These are phyloP conservation scores for Macropodus opercularis DNA, from an alignment of 2,797 vertebrate genomes.

Conservation along the genomic window DNA sequence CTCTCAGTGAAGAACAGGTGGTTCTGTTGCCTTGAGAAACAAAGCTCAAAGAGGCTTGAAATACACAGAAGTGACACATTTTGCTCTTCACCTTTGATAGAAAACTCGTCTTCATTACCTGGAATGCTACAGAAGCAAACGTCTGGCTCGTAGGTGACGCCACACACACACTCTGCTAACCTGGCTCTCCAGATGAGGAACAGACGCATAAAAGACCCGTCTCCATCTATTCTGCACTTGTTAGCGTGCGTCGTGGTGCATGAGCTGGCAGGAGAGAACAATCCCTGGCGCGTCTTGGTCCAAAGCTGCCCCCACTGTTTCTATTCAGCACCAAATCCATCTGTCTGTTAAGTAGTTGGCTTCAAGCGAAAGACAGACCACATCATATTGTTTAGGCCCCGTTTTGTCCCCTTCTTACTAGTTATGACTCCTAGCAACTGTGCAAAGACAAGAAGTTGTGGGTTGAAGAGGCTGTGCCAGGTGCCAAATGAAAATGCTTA, in stretches of 20 bases:
- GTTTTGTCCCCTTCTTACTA: background rate
- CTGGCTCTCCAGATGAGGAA: constrained; percentile 69
- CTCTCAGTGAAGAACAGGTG: constrained; percentile 48
- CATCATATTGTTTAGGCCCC: constrained; percentile 56
- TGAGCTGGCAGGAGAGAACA: constrained; percentile 76
- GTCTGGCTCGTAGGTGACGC: too few relatives aligned
- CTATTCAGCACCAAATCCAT: constrained; percentile 76
- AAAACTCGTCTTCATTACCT: constrained; percentile 49
- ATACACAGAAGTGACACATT: constrained; percentile 26
- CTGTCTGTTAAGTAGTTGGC: constrained; percentile 76
- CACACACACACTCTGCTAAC: constrained; percentile 61
- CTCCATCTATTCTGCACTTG: constrained; percentile 75
- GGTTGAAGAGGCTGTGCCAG: background rate
- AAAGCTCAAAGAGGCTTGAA: constrained; percentile 36
- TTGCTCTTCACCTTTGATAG: constrained; percentile 37
- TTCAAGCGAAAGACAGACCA: constrained; percentile 59
- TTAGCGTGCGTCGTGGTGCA: constrained; percentile 66
- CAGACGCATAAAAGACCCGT: constrained; percentile 73
- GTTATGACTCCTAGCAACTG: constrained; percentile 33
- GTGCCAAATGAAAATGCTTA: constrained; percentile 23
- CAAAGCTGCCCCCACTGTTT: constrained; percentile 76
- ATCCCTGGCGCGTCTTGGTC: constrained; percentile 66
- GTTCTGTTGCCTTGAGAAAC: constrained; percentile 55
- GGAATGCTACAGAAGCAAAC: constrained; percentile 16
- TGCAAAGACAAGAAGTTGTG: constrained; percentile 17